Percentiles rank a stretch among this genome's conserved stretches.
Conservation (phyloP, 2,888 invertebrate species). For the Harpalus rubripes region DNA sequence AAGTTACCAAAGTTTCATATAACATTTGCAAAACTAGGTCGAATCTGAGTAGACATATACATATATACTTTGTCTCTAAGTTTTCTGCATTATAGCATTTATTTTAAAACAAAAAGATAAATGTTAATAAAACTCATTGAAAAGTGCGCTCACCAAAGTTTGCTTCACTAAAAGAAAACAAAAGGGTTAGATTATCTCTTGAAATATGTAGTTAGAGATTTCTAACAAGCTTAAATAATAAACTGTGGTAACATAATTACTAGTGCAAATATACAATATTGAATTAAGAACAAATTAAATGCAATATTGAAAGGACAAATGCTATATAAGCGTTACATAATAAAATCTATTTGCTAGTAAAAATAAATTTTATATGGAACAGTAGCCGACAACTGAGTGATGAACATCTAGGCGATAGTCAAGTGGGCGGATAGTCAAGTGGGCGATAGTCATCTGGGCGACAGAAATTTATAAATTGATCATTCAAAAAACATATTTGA, state of each 20-base stretch:
- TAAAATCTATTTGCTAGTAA: no score
- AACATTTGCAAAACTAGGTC: slow-evolving; percentile 25
- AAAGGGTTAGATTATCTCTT: neutral
- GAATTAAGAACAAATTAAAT: no score
- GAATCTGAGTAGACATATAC: slow-evolving; percentile 23
- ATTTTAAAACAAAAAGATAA: slow-evolving; percentile 33
- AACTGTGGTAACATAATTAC: neutral
- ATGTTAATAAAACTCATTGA: slow-evolving; percentile 47
- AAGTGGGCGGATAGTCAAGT: no score
- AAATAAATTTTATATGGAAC: no score
- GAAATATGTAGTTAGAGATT: neutral
- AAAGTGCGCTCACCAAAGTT: slow-evolving; percentile 28
- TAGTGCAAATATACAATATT: neutral
- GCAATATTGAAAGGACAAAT: no score
- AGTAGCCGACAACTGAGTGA: no score
- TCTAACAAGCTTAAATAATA: neutral
- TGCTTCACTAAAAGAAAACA: slow-evolving; percentile 10
- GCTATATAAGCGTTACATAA: no score
- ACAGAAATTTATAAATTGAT: no score
- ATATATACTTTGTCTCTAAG: slow-evolving; percentile 41
- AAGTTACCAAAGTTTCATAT: slow-evolving; percentile 46
- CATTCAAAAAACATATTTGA: no score
- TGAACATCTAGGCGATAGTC: no score
- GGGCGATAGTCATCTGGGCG: no score
- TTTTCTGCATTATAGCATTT: slow-evolving; percentile 44